A percentile compares a stretch with the other conserved stretches of the same genome.
phyloP scores from a whole-genome alignment of 2,113 vertebrate species.

The Jacana jacana region DNA sequence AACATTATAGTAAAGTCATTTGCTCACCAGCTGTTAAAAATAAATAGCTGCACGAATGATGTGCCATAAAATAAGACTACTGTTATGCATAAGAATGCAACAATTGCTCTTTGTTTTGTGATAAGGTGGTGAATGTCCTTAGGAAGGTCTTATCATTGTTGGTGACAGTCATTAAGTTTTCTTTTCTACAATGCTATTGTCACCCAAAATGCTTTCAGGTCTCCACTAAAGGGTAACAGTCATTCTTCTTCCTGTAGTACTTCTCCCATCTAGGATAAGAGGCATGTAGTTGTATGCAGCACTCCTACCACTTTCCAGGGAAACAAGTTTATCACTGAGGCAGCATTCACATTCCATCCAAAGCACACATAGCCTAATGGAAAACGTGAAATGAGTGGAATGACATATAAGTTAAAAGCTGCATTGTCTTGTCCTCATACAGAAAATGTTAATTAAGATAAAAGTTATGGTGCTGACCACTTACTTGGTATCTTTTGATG shows the following conservation, averaged over 20 bases:
- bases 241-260: background rate
- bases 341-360: background rate
- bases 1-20: background rate
- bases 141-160: background rate
- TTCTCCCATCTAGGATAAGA: background rate
- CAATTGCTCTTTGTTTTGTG: background rate
- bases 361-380: background rate
- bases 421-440: background rate
- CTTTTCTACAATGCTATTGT: background rate
- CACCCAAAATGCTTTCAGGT: background rate
- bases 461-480: background rate
- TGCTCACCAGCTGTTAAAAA: constrained; percentile 53
- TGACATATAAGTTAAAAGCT: background rate
- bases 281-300: background rate
- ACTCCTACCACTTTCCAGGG: background rate
- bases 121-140: background rate
- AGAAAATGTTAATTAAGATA: background rate
- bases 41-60: constrained; percentile 33
- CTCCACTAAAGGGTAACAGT: background rate
- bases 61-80: constrained; percentile 26
- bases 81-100: background rate
- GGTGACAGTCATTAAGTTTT: background rate
- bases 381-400: background rate
- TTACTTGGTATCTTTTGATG: background rate
- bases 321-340: background rate